Evolutionary conservation across 2,797 vertebrate genomes (phyloP).

Genomic region (Poecilia picta): DNA sequence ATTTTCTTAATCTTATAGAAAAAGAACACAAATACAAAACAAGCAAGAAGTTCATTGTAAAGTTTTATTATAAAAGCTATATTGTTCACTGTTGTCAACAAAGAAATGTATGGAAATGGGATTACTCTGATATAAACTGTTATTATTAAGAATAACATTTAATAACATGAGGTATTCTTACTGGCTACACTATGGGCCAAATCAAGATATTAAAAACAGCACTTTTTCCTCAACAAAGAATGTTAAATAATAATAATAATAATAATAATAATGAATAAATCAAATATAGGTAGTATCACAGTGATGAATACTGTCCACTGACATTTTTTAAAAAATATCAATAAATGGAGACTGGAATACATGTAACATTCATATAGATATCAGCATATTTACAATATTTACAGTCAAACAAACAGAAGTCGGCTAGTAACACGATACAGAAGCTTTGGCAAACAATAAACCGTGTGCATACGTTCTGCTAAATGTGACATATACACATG

Average conservation of each 20-base stretch:
- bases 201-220: constrained; percentile 63
- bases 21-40: background rate
- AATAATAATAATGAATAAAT: constrained; percentile 70
- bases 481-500: constrained; percentile 76
- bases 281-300: constrained; percentile 82
- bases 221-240: constrained; percentile 72
- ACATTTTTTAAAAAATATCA: constrained; percentile 76
- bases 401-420: constrained; percentile 66
- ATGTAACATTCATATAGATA: constrained; percentile 83
- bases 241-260: constrained; percentile 75
- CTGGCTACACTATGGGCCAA: constrained; percentile 71
- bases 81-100: constrained; percentile 58
- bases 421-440: constrained; percentile 65
- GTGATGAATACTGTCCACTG: constrained; percentile 82
- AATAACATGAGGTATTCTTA: constrained; percentile 78
- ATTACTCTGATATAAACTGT: constrained; percentile 64
- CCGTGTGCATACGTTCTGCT: constrained; percentile 75
- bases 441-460: constrained; percentile 82
- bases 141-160: constrained; percentile 71
- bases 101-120: constrained; percentile 63
- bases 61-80: constrained; percentile 75
- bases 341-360: constrained; percentile 82
- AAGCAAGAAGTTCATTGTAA: constrained; percentile 26
- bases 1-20: background rate
- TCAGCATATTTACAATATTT: constrained; percentile 82